A percentile compares a stretch with the other conserved stretches of the same genome.
These are phyloP conservation scores for Calameuta filiformis DNA, from an alignment of 2,888 invertebrate genomes.

Conservation along the genomic window DNA sequence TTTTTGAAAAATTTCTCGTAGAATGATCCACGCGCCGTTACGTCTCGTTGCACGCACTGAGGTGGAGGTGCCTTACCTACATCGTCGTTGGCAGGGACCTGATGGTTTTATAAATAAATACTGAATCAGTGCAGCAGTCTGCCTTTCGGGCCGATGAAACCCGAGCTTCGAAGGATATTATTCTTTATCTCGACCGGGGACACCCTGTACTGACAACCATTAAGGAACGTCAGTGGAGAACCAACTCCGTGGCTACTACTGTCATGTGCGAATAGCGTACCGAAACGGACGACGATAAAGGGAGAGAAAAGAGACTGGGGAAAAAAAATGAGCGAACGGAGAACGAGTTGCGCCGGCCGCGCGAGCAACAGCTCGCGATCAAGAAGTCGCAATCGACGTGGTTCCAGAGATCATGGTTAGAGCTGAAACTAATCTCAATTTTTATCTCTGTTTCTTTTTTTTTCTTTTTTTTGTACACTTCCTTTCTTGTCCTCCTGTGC, in stretches of 20 bases:
- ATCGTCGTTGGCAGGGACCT: constrained; percentile 53
- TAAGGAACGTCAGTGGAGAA: background rate
- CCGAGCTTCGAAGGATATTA: constrained; percentile 35
- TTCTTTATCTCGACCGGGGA: background rate
- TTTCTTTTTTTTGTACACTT: background rate
- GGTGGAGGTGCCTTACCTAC: constrained; percentile 17
- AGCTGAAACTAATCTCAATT: constrained; percentile 10
- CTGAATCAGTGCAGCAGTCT: constrained; percentile 55
- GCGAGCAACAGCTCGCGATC: constrained; percentile 55
- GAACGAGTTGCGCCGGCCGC: constrained; percentile 46
- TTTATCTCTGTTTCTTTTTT: background rate
- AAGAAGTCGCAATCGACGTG: constrained; percentile 56
- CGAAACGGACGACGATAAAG: background rate
- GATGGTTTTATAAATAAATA: constrained; percentile 60
- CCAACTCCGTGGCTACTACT: background rate
- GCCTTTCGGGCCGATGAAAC: constrained; percentile 41
- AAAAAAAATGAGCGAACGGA: constrained; percentile 51
- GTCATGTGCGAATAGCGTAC: constrained; percentile 4
- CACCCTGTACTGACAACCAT: background rate
- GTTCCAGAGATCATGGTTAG: constrained; percentile 57
- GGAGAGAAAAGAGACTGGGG: background rate
- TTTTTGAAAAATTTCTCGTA: background rate
- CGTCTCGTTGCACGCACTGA: background rate
- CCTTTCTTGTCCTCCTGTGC: background rate
- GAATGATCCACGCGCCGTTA: background rate